A percentile compares a stretch with the other conserved stretches of the same genome.
Evolutionary conservation across 2,797 vertebrate genomes (phyloP).

Genomic region (Sparidentex hasta): DNA sequence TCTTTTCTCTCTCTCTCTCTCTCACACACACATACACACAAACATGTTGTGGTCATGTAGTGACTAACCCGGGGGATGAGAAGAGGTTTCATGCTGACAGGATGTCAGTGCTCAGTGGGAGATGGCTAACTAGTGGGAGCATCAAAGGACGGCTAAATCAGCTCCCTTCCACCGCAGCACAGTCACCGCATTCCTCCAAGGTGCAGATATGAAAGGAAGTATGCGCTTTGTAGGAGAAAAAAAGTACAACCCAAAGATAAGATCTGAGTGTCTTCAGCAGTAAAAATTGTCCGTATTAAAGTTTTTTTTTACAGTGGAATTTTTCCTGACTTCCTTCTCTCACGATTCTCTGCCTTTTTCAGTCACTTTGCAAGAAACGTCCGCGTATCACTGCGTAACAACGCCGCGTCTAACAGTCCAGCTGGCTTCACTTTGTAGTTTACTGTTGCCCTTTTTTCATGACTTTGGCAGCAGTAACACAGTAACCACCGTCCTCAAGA

Average conservation of each 20-base stretch:
- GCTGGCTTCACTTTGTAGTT: conserved; percentile 80
- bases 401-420: conserved; percentile 45
- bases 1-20: background rate
- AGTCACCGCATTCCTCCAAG: conserved; percentile 74
- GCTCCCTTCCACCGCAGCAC: conserved; percentile 67
- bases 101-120: conserved; percentile 83
- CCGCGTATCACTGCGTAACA: conserved; percentile 31
- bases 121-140: conserved; percentile 80
- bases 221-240: conserved; percentile 43
- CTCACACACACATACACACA: conserved; percentile 49
- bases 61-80: conserved; percentile 79
- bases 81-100: conserved; percentile 82
- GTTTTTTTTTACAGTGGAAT: background rate
- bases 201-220: conserved; percentile 67
- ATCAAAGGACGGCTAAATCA: conserved; percentile 82
- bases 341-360: background rate
- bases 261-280: background rate
- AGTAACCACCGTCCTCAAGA: conserved; percentile 69
- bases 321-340: conserved; percentile 1
- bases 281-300: background rate
- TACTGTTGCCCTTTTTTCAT: conserved; percentile 70
- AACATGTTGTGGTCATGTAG: conserved; percentile 81
- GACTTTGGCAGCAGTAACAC: conserved; percentile 69
- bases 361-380: conserved; percentile 34
- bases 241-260: conserved; percentile 8